A percentile compares a stretch with the other conserved stretches of the same genome.
Evolutionary conservation across 2,888 invertebrate species (phyloP).

Genomic region (Hermaeophaga mercurialis): DNA sequence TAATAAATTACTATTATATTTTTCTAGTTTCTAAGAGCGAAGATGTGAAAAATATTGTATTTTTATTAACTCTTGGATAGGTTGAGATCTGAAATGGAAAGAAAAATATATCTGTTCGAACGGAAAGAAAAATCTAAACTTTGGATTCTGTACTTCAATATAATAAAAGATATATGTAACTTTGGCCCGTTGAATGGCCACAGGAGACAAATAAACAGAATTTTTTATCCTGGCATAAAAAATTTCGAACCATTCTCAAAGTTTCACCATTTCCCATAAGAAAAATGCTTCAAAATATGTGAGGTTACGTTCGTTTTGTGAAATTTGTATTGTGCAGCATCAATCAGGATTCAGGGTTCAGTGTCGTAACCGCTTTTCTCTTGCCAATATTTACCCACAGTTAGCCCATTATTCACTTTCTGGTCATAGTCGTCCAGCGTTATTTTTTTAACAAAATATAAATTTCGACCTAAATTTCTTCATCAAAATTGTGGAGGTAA

Average conservation of each 20-base stretch:
- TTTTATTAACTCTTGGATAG: no score
- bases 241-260: constrained; percentile 13
- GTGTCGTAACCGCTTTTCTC: constrained; percentile 35
- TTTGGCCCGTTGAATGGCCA: constrained; percentile 7
- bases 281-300: constrained; percentile 28
- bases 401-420: background rate
- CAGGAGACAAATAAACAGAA: constrained; percentile 17
- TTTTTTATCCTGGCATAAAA: constrained; percentile 17
- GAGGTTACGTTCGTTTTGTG: constrained; percentile 30
- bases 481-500: no score
- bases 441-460: no score
- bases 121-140: no score
- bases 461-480: no score
- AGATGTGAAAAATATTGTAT: no score
- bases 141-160: background rate
- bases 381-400: constrained; percentile 29
- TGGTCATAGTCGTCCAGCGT: no score
- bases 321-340: constrained; percentile 36
- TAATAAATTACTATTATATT: no score
- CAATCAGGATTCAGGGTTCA: constrained; percentile 41
- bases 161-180: constrained; percentile 1
- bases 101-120: background rate
- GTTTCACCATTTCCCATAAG: constrained; percentile 25
- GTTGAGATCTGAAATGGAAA: no score
- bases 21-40: no score